Conservation (phyloP, 1,140 invertebrate species). For the Protaetia brevitarsis region DNA sequence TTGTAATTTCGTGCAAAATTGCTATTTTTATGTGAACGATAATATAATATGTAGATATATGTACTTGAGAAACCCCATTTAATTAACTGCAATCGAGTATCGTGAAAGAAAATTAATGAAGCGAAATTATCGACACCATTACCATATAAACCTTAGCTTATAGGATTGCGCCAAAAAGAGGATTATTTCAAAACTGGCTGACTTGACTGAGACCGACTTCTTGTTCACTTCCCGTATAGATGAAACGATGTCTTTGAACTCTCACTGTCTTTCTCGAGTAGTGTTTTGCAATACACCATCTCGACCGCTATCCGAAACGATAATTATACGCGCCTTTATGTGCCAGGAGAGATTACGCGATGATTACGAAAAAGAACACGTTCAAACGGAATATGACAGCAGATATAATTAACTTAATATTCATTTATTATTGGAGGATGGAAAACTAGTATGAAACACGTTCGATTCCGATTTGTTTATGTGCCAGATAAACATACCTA, state of each 20-base stretch:
- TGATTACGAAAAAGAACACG: conserved; percentile 13
- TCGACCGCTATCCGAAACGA: conserved; percentile 1
- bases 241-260: conserved; percentile 2
- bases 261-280: neutral
- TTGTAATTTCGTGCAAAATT: too few relatives aligned
- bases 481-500: too few relatives aligned
- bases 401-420: conserved; percentile 18
- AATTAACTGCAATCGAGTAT: neutral
- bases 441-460: neutral
- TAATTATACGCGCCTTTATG: conserved; percentile 2
- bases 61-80: too few relatives aligned
- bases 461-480: neutral
- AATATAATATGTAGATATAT: too few relatives aligned
- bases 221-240: neutral
- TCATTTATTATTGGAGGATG: neutral
- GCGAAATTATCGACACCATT: too few relatives aligned
- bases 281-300: conserved; percentile 13
- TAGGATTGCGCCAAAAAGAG: neutral
- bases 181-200: conserved; percentile 7
- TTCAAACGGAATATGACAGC: conserved; percentile 14
- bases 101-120: neutral
- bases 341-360: conserved; percentile 5
- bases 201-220: neutral
- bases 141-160: neutral
- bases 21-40: too few relatives aligned